phyloP scores from a whole-genome alignment of 2,888 invertebrate species.

The Atethmia centrago region DNA sequence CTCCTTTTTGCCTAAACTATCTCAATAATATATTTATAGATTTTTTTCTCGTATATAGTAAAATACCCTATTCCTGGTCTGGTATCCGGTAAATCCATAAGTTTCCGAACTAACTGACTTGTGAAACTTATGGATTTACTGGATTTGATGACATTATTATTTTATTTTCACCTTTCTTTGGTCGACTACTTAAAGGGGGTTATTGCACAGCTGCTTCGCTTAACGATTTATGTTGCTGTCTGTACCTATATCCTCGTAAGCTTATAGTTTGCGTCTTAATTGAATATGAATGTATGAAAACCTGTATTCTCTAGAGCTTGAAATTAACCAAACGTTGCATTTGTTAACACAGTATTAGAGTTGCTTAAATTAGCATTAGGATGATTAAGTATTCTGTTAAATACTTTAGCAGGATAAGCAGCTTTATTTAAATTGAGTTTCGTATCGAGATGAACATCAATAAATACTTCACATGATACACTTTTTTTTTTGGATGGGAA shows the following conservation, averaged over 20 bases:
- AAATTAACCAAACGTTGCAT: slow-evolving; percentile 1
- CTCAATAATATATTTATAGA: too few species aligned
- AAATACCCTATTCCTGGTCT: too few species aligned
- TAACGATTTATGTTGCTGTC: neutral
- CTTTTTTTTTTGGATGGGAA: too few species aligned
- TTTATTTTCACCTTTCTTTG: neutral
- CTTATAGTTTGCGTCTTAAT: slow-evolving; percentile 12
- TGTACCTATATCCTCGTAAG: neutral
- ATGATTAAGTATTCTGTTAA: slow-evolving; percentile 7
- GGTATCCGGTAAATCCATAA: too few species aligned
- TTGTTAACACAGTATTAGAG: neutral
- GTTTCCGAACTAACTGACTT: too few species aligned
- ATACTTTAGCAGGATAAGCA: neutral
- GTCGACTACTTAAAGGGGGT: neutral
- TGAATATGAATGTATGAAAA: slow-evolving; percentile 19
- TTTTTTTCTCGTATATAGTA: too few species aligned
- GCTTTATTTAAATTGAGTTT: slow-evolving; percentile 6
- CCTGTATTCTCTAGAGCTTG: neutral
- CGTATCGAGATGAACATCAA: slow-evolving; percentile 14
- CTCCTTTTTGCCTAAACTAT: too few species aligned
- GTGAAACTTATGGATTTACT: neutral
- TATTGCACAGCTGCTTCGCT: slow-evolving; percentile 1
- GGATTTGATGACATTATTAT: neutral
- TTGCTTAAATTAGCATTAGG: neutral
- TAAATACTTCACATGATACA: slow-evolving; percentile 22